Evolutionary conservation across 2,797 vertebrate species (phyloP), one percentile per base, ranked within the genome.

Genomic region (Gadopsis bispinosus): DNA sequence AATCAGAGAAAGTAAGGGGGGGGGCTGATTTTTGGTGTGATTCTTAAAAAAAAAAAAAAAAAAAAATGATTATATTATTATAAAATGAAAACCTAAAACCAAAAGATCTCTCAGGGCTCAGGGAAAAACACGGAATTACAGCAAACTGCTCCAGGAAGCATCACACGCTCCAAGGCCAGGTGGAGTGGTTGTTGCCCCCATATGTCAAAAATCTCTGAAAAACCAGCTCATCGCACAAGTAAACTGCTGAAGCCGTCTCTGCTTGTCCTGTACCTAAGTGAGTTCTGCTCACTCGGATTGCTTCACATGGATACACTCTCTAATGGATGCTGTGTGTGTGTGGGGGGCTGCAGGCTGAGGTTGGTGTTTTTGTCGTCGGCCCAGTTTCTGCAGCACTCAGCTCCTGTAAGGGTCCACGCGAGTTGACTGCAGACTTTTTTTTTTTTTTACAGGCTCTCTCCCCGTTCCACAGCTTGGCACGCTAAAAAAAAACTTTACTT

Each of bases 341-440:
- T 45, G 13, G 54, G 71, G 22, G 74, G 76, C 69, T 77, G 62
- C 41, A 33, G 63, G 56, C 70, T 73, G 72, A 74, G 68, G 61
- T 48, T 35, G 56, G 53, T n/a, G 61, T n/a, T 47, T 75, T 75
- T 65, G 58, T 64, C 67, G 70, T 64, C 17, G 9, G 54, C 26
- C 43, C 45, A 59, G 53, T 82, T 58, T 45, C 70, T 86, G 79
- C 80, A 78, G 86, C 82, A 77, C 70, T 73, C 66, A 43, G 56
- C 41, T 37, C 47, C 65, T 67, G 35, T 67, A 43, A 65, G 69
- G 77, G 77, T 84, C 87, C 69, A 80, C 43, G 26, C 20, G 41
- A 88, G 87, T 87, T 79, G 81, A 83, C 90, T 83, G 82, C 80
- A 80, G 86, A 79, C 67, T 80, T 84, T 72, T 14, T 14, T 39